A percentile compares a stretch with the other conserved stretches of the same genome.
phyloP scores from a whole-genome alignment of 2,888 invertebrate genomes.

The Diabrotica balteata region DNA sequence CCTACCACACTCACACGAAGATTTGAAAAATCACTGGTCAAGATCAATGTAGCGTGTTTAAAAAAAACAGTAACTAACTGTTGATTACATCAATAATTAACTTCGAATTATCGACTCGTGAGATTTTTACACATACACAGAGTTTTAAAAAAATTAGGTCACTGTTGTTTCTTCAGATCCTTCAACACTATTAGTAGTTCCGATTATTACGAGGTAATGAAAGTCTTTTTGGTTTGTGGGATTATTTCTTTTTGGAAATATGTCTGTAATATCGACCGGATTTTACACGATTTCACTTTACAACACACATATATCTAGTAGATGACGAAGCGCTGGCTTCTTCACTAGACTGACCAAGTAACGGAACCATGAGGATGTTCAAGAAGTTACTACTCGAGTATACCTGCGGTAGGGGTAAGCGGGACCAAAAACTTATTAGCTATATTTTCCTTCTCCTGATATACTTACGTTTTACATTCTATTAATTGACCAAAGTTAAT shows the following conservation, averaged over 20 bases:
- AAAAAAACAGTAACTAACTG: constrained; percentile 28
- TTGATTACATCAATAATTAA: constrained; percentile 27
- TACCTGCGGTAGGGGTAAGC: constrained; percentile 27
- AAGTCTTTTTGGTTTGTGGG: too few species aligned
- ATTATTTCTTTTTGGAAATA: too few species aligned
- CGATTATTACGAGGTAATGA: too few species aligned
- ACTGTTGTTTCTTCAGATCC: not conserved
- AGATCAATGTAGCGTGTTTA: constrained; percentile 20
- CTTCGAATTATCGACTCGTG: constrained; percentile 22
- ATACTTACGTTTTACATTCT: not conserved
- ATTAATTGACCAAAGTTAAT: too few species aligned
- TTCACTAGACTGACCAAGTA: constrained; percentile 46
- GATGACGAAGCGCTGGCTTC: constrained; percentile 35
- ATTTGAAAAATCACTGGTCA: constrained; percentile 15
- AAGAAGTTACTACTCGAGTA: constrained; percentile 29
- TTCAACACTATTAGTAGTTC: not conserved
- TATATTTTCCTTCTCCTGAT: not conserved
- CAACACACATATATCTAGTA: constrained; percentile 17
- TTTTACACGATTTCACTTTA: constrained; percentile 20
- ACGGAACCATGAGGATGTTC: constrained; percentile 44
- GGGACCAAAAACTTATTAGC: constrained; percentile 3
- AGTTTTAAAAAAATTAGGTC: constrained; percentile 23
- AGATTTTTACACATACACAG: constrained; percentile 21
- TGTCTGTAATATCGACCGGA: not conserved
- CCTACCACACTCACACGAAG: constrained; percentile 18